Conservation (phyloP, 1,140 invertebrate genomes). For the Ctenoplectra terminalis region DNA sequence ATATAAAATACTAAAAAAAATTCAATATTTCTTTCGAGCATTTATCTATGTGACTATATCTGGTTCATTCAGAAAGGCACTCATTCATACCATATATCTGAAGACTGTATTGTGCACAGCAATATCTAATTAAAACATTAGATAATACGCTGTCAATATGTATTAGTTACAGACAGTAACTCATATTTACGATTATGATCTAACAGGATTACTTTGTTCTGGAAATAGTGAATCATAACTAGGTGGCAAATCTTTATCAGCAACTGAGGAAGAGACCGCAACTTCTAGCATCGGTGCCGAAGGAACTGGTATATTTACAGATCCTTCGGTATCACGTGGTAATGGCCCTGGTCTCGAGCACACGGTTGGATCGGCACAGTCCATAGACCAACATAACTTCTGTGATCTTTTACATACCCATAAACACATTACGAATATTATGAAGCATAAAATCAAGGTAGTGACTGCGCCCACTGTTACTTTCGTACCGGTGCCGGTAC, state of each 20-base stretch:
- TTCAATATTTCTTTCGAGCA: background rate
- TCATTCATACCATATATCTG: conserved; percentile 45
- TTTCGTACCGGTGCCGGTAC: conserved; percentile 74
- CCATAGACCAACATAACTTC: conserved; percentile 79
- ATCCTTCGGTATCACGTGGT: conserved; percentile 37
- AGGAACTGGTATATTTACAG: conserved; percentile 60
- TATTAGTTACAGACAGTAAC: conserved; percentile 24
- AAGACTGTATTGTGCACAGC: conserved; percentile 38
- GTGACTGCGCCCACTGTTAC: conserved; percentile 79
- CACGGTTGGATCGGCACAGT: conserved; percentile 75
- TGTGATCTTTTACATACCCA: conserved; percentile 78
- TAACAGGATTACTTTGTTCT: conserved; percentile 68
- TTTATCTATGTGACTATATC: conserved; percentile 1
- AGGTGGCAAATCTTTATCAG: conserved; percentile 80
- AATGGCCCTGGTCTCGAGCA: conserved; percentile 37
- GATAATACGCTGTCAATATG: conserved; percentile 54
- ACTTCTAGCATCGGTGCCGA: conserved; percentile 78
- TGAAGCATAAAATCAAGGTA: conserved; percentile 76
- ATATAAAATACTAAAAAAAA: conserved; percentile 16
- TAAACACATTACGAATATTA: conserved; percentile 78
- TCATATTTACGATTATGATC: conserved; percentile 59
- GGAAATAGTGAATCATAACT: conserved; percentile 82
- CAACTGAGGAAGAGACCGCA: conserved; percentile 67
- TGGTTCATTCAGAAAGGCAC: conserved; percentile 31
- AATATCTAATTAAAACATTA: conserved; percentile 79